phyloP scores from a whole-genome alignment of 2,797 vertebrate species.

The Clarias platycephalus region DNA sequence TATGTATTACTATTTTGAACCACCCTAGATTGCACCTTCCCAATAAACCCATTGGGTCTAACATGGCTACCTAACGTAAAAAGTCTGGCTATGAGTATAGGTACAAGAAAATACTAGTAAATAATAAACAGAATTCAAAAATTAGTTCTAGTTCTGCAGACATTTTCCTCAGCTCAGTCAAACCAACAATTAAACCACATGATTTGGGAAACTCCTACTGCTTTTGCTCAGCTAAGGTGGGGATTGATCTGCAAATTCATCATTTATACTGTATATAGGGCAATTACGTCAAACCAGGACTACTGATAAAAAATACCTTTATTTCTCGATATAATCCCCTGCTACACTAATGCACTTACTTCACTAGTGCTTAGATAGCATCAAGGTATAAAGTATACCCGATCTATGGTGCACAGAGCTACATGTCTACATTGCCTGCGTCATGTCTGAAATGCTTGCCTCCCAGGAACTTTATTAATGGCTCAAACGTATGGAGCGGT shows the following conservation, averaged over 20 bases:
- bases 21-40: background rate
- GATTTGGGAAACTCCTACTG: background rate
- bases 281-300: no score
- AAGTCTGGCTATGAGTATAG: background rate
- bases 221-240: background rate
- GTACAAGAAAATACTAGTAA: background rate
- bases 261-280: background rate
- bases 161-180: background rate
- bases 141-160: background rate
- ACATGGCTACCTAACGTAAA: background rate
- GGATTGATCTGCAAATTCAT: background rate
- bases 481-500: no score
- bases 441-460: no score
- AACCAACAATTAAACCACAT: background rate
- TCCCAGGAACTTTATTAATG: no score
- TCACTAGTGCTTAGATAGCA: no score
- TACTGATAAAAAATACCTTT: no score
- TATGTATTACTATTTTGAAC: background rate
- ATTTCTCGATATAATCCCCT: no score
- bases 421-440: no score
- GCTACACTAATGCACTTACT: no score
- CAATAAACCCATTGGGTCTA: background rate
- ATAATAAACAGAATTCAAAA: background rate
- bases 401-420: no score
- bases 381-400: no score